These are phyloP conservation scores for Catocala nupta DNA, from an alignment of 2,888 invertebrate genomes.

Conservation along the genomic window DNA sequence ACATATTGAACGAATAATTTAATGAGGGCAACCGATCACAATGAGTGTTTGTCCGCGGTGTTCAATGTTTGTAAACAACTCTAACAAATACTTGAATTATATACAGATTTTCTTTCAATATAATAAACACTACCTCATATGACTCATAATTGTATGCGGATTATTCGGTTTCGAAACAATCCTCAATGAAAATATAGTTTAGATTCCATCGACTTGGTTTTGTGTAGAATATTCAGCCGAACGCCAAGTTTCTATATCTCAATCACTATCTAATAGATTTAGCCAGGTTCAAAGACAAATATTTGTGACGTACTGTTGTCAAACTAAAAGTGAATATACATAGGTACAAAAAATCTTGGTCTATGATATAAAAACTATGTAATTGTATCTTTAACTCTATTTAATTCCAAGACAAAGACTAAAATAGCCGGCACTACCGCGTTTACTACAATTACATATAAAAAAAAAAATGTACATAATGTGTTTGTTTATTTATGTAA, in stretches of 20 bases:
- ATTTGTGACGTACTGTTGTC: too few relatives aligned
- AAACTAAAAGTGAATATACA: too few relatives aligned
- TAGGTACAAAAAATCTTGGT: too few relatives aligned
- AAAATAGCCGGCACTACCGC: too few relatives aligned
- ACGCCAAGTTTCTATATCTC: not conserved
- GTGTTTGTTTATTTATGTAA: too few relatives aligned
- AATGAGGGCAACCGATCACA: not conserved
- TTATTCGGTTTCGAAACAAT: not conserved
- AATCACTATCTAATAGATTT: not conserved
- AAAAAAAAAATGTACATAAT: too few relatives aligned
- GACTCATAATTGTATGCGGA: not conserved
- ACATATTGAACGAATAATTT: slow-evolving; percentile 4
- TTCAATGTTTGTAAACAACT: slow-evolving; percentile 13
- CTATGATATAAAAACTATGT: too few relatives aligned
- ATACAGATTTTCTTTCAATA: slow-evolving; percentile 4
- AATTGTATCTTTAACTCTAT: too few relatives aligned
- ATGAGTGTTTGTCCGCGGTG: slow-evolving; percentile 10
- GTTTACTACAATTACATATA: too few relatives aligned
- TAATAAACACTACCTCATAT: slow-evolving; percentile 20
- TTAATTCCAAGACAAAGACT: too few relatives aligned
- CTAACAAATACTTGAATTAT: not conserved
- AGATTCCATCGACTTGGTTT: not conserved
- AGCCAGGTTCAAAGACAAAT: too few relatives aligned
- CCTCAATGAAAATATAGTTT: not conserved
- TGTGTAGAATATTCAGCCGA: too few relatives aligned